These are phyloP conservation scores for Scaptomyza pallida DNA, from an alignment of 1,140 invertebrate genomes.

Conservation along the genomic window DNA sequence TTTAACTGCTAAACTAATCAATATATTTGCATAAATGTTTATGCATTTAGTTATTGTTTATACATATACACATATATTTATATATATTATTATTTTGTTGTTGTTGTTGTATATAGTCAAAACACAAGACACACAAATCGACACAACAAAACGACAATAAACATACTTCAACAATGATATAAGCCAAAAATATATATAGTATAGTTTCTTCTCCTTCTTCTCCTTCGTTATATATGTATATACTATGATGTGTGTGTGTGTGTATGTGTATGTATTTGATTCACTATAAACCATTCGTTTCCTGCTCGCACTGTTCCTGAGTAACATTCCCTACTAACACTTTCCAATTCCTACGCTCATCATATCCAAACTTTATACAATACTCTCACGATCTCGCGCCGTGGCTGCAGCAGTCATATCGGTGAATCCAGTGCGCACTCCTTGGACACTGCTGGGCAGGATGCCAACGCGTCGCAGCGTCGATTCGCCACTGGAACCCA, in stretches of 20 bases:
- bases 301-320: slow-evolving; percentile 76
- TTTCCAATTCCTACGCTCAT: slow-evolving; percentile 22
- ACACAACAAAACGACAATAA: slow-evolving; percentile 63
- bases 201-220: neutral
- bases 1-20: slow-evolving; percentile 52
- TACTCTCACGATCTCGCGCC: slow-evolving; percentile 81
- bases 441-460: slow-evolving; percentile 62
- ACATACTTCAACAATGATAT: slow-evolving; percentile 70
- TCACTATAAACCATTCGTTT: slow-evolving; percentile 52
- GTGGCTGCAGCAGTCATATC: slow-evolving; percentile 61
- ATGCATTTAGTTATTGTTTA: slow-evolving; percentile 44
- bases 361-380: slow-evolving; percentile 69
- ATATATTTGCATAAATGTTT: slow-evolving; percentile 6
- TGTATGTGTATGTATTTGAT: slow-evolving; percentile 21
- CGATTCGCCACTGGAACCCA: slow-evolving; percentile 50
- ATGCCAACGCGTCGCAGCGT: slow-evolving; percentile 64
- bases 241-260: slow-evolving; percentile 16
- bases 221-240: slow-evolving; percentile 3
- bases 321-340: slow-evolving; percentile 54
- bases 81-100: too few relatives aligned
- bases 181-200: slow-evolving; percentile 50
- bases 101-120: slow-evolving; percentile 27
- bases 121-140: slow-evolving; percentile 65
- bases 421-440: slow-evolving; percentile 64
- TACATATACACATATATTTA: slow-evolving; percentile 8